phyloP scores from a whole-genome alignment of 2,888 invertebrate species.

The Cataglyphis cursor region DNA sequence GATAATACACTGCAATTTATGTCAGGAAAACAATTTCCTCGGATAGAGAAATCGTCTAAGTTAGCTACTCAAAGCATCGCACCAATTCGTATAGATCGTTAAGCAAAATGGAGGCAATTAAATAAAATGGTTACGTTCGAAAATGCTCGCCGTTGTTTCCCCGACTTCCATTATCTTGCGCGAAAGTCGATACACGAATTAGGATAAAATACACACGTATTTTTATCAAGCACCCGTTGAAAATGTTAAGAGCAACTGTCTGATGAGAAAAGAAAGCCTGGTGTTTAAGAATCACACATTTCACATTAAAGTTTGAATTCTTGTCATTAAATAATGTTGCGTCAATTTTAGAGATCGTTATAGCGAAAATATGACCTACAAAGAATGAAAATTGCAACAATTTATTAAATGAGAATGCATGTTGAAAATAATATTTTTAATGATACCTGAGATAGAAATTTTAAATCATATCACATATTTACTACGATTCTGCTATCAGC shows the following conservation, averaged over 20 bases:
- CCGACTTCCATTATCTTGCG: slow-evolving; percentile 49
- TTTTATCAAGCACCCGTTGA: slow-evolving; percentile 44
- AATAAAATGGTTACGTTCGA: slow-evolving; percentile 59
- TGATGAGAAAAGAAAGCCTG: slow-evolving; percentile 8
- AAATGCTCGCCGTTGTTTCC: slow-evolving; percentile 43
- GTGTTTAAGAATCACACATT: slow-evolving; percentile 14
- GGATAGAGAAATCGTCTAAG: slow-evolving; percentile 13
- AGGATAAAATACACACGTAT: slow-evolving; percentile 51
- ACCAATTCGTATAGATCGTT: slow-evolving; percentile 57
- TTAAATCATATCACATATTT: not conserved
- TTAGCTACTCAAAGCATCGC: slow-evolving; percentile 43
- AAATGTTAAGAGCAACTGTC: slow-evolving; percentile 31
- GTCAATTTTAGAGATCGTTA: not conserved
- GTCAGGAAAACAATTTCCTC: slow-evolving; percentile 47
- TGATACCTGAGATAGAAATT: not conserved
- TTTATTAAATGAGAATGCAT: slow-evolving; percentile 6
- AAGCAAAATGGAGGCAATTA: slow-evolving; percentile 59
- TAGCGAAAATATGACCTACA: not conserved
- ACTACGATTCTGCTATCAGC: slow-evolving; percentile 2
- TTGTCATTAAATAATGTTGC: not conserved
- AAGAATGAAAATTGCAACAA: not conserved
- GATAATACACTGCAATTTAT: slow-evolving; percentile 29
- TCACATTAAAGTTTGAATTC: not conserved
- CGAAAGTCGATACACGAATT: slow-evolving; percentile 56
- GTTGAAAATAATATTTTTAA: slow-evolving; percentile 18